Conservation (phyloP, 2,113 vertebrate species). For the Cryptotis parvus region DNA sequence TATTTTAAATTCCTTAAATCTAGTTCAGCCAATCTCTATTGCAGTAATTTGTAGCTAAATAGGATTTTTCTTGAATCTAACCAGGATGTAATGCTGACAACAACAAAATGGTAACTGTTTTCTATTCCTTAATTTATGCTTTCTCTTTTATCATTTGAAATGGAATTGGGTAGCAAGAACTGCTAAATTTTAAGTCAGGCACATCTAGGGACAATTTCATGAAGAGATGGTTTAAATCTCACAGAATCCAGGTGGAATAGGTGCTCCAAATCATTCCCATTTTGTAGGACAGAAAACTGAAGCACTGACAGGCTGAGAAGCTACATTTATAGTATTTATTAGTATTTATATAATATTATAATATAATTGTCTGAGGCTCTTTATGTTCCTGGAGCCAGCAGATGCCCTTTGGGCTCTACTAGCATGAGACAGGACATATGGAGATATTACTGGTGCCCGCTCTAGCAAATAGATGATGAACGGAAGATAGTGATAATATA, state of each 20-base stretch:
- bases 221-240: background rate
- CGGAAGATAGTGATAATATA: too few species aligned
- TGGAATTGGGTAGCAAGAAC: background rate
- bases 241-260: background rate
- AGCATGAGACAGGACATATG: too few species aligned
- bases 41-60: constrained; percentile 60
- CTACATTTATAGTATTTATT: fast-evolving
- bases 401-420: too few species aligned
- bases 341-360: background rate
- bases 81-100: constrained; percentile 26
- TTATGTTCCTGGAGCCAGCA: too few species aligned
- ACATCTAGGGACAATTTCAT: background rate
- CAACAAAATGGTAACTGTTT: background rate
- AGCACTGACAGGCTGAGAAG: background rate
- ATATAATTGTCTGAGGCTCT: too few species aligned
- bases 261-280: background rate
- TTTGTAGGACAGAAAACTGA: background rate
- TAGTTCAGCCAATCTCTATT: constrained; percentile 55
- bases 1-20: constrained; percentile 64
- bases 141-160: background rate
- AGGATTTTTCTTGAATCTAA: constrained; percentile 35
- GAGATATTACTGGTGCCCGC: too few species aligned
- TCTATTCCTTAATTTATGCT: constrained; percentile 34
- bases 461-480: too few species aligned
- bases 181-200: background rate